Base-by-base conservation (phyloP, 2,113 vertebrate genomes). In the Ploceus nigricollis region DNA sequence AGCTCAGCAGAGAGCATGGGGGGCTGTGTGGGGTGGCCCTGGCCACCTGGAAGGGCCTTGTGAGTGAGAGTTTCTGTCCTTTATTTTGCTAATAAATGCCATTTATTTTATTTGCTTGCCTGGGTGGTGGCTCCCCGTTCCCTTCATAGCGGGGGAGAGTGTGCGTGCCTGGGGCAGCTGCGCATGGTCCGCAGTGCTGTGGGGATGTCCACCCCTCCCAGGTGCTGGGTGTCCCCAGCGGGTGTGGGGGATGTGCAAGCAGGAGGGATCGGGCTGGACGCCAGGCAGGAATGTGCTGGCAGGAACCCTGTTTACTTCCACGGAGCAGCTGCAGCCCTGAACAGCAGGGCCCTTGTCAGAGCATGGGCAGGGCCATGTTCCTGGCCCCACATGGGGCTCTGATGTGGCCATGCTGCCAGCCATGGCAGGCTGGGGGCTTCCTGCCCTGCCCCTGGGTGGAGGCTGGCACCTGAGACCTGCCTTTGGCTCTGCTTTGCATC, bases 61-160 rank as follows among this genome's bases (percentile, higher is more conserved):
- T 4, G 3, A 87, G 33, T 2, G 5, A 92, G 68, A 93, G n/a
- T 92, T 92, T 88, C 63, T 81, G 42, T 89, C 71, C 30, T 94
- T 87, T 96, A 96, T 95, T 96, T 96, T 96, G 71, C 70, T 96
- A 96, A 94, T 97, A 97, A 96, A 97, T 93, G 40, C 50, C 54
- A 7, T 95, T 76, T 96, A 96, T 96, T 96, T 96, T 96, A 65
- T 64, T 87, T 79, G 81, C 37, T 35, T 57, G 30, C 30, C 61
- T 3, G 2, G 50, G 81, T 76, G 60, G 35, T 56, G 76, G 13
- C 40, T 91, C 54, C 65, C 14, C 0, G 0, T 85, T 61, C 53
- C 31, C 31, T 89, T 68, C 5, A 0, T 83, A 42, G n/a, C 1
- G 0, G 16, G 23, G 7, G 13, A 47, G 53, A 51, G 51, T 23